Percentiles rank a stretch among this genome's conserved stretches.
These are phyloP conservation scores for Catostomus latipinnis DNA, from an alignment of 2,797 vertebrate species.

Conservation along the genomic window DNA sequence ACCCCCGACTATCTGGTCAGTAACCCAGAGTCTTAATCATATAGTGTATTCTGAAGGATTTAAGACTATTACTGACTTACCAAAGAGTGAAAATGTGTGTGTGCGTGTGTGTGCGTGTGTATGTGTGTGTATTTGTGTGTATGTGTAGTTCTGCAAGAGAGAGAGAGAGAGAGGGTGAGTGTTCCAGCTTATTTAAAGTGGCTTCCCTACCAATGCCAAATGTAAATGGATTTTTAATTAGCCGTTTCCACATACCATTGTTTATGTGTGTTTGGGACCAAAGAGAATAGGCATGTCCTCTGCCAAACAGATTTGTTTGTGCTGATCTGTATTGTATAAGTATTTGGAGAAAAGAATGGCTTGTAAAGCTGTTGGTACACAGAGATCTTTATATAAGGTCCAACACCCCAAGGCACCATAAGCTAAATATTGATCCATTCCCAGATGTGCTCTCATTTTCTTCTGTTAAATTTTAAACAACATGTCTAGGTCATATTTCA, in stretches of 20 bases:
- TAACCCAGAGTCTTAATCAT: too few species aligned
- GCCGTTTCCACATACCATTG: slow-evolving; percentile 50
- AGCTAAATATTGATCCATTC: slow-evolving; percentile 7
- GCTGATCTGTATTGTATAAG: slow-evolving; percentile 64
- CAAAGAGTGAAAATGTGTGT: slow-evolving; percentile 17
- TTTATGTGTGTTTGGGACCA: slow-evolving; percentile 46
- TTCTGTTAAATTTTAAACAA: neutral
- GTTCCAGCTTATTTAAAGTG: neutral
- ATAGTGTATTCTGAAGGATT: neutral
- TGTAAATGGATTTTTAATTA: slow-evolving; percentile 50
- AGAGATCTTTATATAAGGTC: slow-evolving; percentile 17
- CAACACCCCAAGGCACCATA: neutral
- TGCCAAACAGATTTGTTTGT: slow-evolving; percentile 64
- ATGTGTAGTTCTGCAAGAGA: too few species aligned
- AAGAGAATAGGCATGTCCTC: slow-evolving; percentile 21
- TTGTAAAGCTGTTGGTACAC: neutral
- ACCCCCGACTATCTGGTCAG: too few species aligned
- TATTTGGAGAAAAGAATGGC: slow-evolving; percentile 55
- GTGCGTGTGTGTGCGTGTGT: neutral
- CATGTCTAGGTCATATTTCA: too few species aligned
- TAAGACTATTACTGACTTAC: slow-evolving; percentile 43
- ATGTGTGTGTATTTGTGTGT: slow-evolving; percentile 1
- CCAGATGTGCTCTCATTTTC: neutral
- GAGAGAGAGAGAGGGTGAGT: too few species aligned
- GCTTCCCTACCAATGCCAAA: slow-evolving; percentile 22